Base-by-base conservation (phyloP, 2,797 vertebrate genomes). In the Lacerta viridis region DNA sequence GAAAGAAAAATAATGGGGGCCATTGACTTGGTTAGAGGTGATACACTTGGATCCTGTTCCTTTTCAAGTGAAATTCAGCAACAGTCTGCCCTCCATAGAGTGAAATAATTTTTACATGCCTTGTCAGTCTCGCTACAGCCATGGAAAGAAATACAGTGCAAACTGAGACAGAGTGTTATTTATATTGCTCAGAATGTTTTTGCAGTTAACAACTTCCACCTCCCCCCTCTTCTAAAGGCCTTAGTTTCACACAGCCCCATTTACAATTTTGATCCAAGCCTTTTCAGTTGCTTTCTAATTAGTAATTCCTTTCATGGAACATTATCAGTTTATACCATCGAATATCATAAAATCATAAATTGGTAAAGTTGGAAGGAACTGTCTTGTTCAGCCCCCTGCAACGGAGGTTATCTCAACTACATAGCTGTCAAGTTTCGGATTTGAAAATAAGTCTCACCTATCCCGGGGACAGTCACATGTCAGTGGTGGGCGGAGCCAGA, bases 71-170 rank as follows among this genome's bases (percentile, higher is more conserved):
- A 93, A 95, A 88, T 87, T 90, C 88, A 91, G 77, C 69, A 85
- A 82, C 68, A 69, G 75, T 43, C 41, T 91, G 66, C 90, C 89
- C 79, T 95, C 93, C 91, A 83, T 76, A 75, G 92, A 94, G 93
- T 90, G 91, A 94, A 95, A 95, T 95, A 91, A 93, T 94, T 96
- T 96, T 93, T 87, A 89, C 87, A 85, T 89, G 83, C 78, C 95
- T 91, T 93, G 92, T 95, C 94, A 92, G 27, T 89, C 87, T 92
- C 0, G 7, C 81, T 87, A 33, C 87, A 86, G 87, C 88, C 3
- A 2, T 93, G 93, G 92, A 95, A 95, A 95, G 96, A 96, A 95
- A 95, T 94, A 94, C 91, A 94, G 88, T 87, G 89, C 84, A 91
- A 91, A 93, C 91, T 90, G 89, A 93, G 88, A 93, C 85, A 25